A percentile compares a stretch with the other conserved stretches of the same genome.
Evolutionary conservation across 1,140 invertebrate genomes (phyloP).

Genomic region (Tachypleus tridentatus): DNA sequence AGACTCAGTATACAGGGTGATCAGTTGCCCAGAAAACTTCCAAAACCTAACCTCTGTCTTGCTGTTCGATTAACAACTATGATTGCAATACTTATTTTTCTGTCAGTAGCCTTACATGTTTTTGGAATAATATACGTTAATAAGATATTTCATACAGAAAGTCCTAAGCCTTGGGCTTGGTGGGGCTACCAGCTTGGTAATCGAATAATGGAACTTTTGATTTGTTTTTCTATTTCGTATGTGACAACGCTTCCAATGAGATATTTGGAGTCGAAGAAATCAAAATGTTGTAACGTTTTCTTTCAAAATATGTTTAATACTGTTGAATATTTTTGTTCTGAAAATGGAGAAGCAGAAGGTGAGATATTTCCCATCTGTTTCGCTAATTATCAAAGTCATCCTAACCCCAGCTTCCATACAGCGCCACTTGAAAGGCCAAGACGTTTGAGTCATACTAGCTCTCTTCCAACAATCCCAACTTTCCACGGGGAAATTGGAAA

Average conservation of each 20-base stretch:
- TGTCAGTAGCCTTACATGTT: conserved; percentile 65
- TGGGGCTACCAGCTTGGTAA: conserved; percentile 78
- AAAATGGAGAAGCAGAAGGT: no score
- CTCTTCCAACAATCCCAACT: no score
- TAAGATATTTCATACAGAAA: conserved; percentile 32
- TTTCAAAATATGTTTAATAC: no score
- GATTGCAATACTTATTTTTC: conserved; percentile 62
- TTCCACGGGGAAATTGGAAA: no score
- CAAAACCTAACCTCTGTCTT: conserved; percentile 43
- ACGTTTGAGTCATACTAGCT: no score
- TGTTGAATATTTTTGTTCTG: no score
- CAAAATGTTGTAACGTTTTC: no score
- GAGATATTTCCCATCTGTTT: no score
- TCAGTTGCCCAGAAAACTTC: conserved; percentile 26
- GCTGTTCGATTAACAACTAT: conserved; percentile 75
- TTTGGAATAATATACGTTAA: conserved; percentile 55
- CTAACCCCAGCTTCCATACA: no score
- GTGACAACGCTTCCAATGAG: conserved; percentile 48
- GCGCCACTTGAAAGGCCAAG: no score
- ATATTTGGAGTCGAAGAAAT: no score
- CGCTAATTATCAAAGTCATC: no score
- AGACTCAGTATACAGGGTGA: conserved; percentile 29
- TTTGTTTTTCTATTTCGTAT: conserved; percentile 67
- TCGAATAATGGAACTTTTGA: conserved; percentile 64
- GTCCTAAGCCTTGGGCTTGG: conserved; percentile 56